A percentile compares a stretch with the other conserved stretches of the same genome.
phyloP scores from a whole-genome alignment of 2,797 vertebrate species.

The Mallotus villosus region DNA sequence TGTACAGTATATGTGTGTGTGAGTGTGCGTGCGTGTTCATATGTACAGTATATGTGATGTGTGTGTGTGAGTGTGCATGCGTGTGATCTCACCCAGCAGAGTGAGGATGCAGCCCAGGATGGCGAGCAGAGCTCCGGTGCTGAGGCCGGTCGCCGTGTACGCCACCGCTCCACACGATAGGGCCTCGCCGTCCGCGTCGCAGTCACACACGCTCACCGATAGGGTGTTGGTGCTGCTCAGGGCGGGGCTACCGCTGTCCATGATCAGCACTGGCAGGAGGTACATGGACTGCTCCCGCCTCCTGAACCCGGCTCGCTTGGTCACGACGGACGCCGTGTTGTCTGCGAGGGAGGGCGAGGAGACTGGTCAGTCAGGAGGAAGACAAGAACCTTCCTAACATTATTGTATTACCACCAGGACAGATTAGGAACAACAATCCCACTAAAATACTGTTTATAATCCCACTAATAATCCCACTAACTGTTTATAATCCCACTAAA shows the following conservation, averaged over 20 bases:
- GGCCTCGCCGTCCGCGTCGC: constrained; percentile 82
- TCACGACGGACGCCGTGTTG: constrained; percentile 90
- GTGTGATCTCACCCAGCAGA: constrained; percentile 81
- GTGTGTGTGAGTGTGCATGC: not conserved
- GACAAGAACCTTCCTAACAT: not conserved
- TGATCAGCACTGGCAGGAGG: constrained; percentile 88
- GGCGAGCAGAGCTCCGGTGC: constrained; percentile 91
- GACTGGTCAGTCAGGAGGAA: constrained; percentile 23
- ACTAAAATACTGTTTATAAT: no score
- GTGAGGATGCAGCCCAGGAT: constrained; percentile 94
- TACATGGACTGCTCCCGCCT: constrained; percentile 89
- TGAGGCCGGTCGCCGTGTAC: constrained; percentile 88
- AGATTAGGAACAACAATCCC: not conserved
- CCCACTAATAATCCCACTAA: no score
- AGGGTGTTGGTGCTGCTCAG: constrained; percentile 95
- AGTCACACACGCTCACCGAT: constrained; percentile 91
- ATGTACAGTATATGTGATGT: no score
- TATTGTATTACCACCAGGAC: not conserved
- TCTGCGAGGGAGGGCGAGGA: constrained; percentile 67
- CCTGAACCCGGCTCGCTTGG: constrained; percentile 85
- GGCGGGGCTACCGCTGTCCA: constrained; percentile 89
- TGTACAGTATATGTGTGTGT: not conserved
- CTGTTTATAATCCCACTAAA: no score
- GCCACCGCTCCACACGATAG: constrained; percentile 91
- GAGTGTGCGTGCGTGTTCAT: no score